A percentile compares a stretch with the other conserved stretches of the same genome.
Evolutionary conservation across 2,113 vertebrate genomes (phyloP).

Genomic region (zebrafish (Danio rerio)): DNA sequence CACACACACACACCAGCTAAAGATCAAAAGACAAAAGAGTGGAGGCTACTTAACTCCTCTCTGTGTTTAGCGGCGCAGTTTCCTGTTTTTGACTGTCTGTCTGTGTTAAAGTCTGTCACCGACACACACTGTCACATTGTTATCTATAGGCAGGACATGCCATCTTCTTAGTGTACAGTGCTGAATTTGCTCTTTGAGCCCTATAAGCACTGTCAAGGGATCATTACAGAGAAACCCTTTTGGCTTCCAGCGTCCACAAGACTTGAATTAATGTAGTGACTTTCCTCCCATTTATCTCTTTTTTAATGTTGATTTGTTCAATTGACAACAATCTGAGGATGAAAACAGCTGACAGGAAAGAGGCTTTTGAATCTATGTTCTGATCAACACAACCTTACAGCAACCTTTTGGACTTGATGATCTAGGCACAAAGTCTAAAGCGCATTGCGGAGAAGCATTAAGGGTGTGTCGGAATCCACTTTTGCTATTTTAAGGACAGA

Average conservation of each 20-base stretch:
- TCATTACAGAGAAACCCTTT: constrained; percentile 5
- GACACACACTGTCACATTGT: constrained; percentile 32
- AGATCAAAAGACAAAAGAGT: constrained; percentile 39
- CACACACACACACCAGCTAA: not conserved
- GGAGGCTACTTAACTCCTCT: constrained; percentile 13
- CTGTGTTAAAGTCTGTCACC: constrained; percentile 23
- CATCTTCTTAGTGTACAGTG: not conserved
- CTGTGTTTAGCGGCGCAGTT: not conserved
- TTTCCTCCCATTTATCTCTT: too few species aligned
- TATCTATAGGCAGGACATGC: constrained; percentile 30
- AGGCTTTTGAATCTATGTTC: too few species aligned
- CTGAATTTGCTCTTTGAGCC: constrained; percentile 21
- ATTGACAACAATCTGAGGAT: too few species aligned
- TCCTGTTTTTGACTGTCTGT: constrained; percentile 48
- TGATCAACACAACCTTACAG: too few species aligned
- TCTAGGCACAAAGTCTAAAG: too few species aligned
- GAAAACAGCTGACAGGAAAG: too few species aligned
- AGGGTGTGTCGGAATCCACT: too few species aligned
- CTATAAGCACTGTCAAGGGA: not conserved
- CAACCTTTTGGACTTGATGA: too few species aligned
- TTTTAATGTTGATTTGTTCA: too few species aligned
- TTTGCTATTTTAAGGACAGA: too few species aligned
- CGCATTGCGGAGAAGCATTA: too few species aligned
- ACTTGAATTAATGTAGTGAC: not conserved
- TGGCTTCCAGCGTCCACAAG: not conserved